A percentile compares a stretch with the other conserved stretches of the same genome.
Evolutionary conservation across 2,888 invertebrate species (phyloP).

Genomic region (Schizotus pectinicornis): DNA sequence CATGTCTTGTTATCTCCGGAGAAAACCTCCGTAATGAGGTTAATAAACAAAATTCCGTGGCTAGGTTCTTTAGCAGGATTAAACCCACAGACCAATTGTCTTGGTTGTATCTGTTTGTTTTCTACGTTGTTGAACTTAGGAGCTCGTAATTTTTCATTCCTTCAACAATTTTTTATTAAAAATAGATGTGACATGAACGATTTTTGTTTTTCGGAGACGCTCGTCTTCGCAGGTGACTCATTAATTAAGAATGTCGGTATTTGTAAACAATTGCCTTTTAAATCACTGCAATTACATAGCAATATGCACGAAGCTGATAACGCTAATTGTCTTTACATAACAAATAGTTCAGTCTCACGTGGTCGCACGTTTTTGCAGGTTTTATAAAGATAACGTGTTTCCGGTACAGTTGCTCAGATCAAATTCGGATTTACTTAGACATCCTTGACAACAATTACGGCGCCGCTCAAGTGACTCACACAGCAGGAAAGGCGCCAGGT

Average conservation of each 20-base stretch:
- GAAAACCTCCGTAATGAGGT: no score
- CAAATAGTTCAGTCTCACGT: slow-evolving; percentile 1
- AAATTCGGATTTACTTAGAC: no score
- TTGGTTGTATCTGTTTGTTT: no score
- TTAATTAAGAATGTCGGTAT: slow-evolving; percentile 17
- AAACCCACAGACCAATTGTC: no score
- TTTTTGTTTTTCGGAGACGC: background rate
- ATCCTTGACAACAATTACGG: no score
- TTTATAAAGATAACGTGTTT: background rate
- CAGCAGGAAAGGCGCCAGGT: no score
- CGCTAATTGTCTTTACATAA: slow-evolving; percentile 23
- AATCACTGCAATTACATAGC: slow-evolving; percentile 21
- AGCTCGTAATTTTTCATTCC: no score
- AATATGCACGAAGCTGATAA: slow-evolving; percentile 21
- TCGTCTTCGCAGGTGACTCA: slow-evolving; percentile 13
- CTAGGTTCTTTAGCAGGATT: no score
- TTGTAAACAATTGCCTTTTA: slow-evolving; percentile 9
- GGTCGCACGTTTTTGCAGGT: background rate
- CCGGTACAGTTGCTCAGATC: background rate
- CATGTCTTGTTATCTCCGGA: no score
- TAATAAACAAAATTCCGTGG: no score
- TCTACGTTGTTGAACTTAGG: no score
- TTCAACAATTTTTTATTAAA: background rate
- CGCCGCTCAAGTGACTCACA: no score
- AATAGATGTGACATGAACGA: slow-evolving; percentile 11